Evolutionary conservation across 2,888 invertebrate species (phyloP).

Genomic region (Cremastobaeus sp.): DNA sequence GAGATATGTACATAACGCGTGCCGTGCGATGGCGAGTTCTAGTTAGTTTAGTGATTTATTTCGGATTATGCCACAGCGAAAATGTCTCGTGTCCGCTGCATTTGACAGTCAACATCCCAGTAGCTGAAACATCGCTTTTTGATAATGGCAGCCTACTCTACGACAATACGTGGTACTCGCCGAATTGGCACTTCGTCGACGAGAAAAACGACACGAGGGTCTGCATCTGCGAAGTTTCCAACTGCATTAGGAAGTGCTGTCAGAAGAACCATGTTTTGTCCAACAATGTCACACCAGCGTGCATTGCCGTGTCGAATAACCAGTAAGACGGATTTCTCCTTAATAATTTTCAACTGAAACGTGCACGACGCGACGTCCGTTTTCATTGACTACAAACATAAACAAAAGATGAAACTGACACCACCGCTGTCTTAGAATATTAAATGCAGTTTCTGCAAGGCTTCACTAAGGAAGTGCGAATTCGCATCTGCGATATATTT

Average conservation of each 20-base stretch:
- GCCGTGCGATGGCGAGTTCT: slow-evolving; percentile 4
- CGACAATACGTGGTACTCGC: slow-evolving; percentile 62
- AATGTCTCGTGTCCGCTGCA: slow-evolving; percentile 19
- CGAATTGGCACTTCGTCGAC: slow-evolving; percentile 54
- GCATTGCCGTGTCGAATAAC: slow-evolving; percentile 26
- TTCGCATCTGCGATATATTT: too few relatives aligned
- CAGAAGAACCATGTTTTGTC: slow-evolving; percentile 30
- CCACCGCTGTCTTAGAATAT: too few relatives aligned
- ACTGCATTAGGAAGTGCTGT: slow-evolving; percentile 74
- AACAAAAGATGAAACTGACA: slow-evolving; percentile 23
- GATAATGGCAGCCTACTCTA: slow-evolving; percentile 64
- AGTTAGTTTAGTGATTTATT: slow-evolving; percentile 3
- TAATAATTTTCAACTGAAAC: too few relatives aligned
- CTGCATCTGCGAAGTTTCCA: slow-evolving; percentile 66
- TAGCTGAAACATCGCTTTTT: slow-evolving; percentile 11
- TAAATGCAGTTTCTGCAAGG: too few relatives aligned
- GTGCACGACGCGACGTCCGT: too few relatives aligned
- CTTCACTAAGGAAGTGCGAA: too few relatives aligned
- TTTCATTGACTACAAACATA: too few relatives aligned
- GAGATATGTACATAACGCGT: too few relatives aligned
- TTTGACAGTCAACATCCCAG: slow-evolving; percentile 25
- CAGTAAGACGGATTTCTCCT: too few relatives aligned
- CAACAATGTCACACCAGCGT: slow-evolving; percentile 7
- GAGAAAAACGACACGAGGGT: slow-evolving; percentile 62
- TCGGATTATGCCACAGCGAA: slow-evolving; percentile 1